phyloP scores from a whole-genome alignment of 92 coral and sea anemone genomes.

The Porites evermanni region DNA sequence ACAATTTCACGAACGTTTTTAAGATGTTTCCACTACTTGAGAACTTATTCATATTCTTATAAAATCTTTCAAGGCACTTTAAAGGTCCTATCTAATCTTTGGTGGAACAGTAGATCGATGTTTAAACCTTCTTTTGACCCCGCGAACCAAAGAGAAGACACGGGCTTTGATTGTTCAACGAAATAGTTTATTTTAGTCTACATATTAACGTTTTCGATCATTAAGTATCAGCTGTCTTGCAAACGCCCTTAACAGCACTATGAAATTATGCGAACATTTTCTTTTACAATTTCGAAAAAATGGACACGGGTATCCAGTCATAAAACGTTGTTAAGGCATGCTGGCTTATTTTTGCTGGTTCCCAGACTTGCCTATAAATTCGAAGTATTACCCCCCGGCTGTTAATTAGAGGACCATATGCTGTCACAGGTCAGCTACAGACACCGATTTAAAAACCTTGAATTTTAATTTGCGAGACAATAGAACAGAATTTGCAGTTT shows the following conservation, averaged over 20 bases:
- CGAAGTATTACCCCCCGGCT: too few relatives aligned
- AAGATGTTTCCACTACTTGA: conserved; percentile 8
- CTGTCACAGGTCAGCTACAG: not conserved
- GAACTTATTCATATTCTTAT: conserved; percentile 1
- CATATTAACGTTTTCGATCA: too few relatives aligned
- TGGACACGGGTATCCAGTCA: too few relatives aligned
- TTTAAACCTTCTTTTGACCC: not conserved
- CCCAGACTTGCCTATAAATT: too few relatives aligned
- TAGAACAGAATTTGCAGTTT: not conserved
- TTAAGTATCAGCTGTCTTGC: not conserved
- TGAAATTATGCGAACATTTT: too few relatives aligned
- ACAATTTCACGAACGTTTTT: not conserved
- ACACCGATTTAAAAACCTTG: not conserved
- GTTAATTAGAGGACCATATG: not conserved
- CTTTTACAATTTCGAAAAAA: too few relatives aligned
- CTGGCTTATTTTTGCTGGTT: too few relatives aligned
- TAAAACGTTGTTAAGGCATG: too few relatives aligned
- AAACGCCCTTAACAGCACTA: too few relatives aligned
- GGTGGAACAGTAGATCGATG: not conserved
- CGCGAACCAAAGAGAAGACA: not conserved
- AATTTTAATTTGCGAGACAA: too few relatives aligned
- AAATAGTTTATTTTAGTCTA: too few relatives aligned
- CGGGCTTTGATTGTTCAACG: not conserved
- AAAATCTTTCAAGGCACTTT: conserved; percentile 1
- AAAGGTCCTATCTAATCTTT: not conserved